These are phyloP conservation scores for Channa striata DNA, from an alignment of 2,797 vertebrate species.

Conservation along the genomic window DNA sequence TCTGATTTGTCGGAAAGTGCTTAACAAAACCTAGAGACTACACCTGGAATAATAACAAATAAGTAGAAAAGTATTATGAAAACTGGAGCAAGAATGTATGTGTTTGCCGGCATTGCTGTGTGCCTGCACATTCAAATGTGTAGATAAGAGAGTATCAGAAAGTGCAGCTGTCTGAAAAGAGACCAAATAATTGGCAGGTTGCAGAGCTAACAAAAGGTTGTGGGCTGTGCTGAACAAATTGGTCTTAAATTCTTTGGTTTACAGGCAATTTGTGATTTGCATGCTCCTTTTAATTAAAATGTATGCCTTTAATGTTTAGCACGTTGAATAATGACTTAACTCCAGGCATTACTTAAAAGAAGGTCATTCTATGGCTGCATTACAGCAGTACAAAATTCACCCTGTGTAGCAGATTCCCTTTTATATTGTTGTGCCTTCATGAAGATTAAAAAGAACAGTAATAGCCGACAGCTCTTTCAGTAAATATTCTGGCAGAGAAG, in stretches of 20 bases:
- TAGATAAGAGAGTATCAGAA: slow-evolving; percentile 42
- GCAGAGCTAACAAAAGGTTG: slow-evolving; percentile 43
- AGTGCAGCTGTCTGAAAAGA: slow-evolving; percentile 44
- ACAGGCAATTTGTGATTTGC: slow-evolving; percentile 46
- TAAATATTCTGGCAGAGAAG: slow-evolving; percentile 67
- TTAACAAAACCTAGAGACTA: background rate
- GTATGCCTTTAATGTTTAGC: slow-evolving; percentile 59
- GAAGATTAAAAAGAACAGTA: slow-evolving; percentile 67
- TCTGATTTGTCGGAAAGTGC: background rate
- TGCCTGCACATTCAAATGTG: slow-evolving; percentile 2
- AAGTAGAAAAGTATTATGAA: slow-evolving; percentile 12
- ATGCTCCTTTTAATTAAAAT: slow-evolving; percentile 65
- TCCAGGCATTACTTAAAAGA: slow-evolving; percentile 62
- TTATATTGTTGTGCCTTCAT: slow-evolving; percentile 64
- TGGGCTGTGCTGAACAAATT: slow-evolving; percentile 54
- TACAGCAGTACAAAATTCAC: slow-evolving; percentile 49
- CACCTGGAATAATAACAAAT: background rate
- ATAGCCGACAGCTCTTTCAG: slow-evolving; percentile 62
- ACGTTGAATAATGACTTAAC: slow-evolving; percentile 53
- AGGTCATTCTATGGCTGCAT: slow-evolving; percentile 58
- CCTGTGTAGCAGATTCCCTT: slow-evolving; percentile 56
- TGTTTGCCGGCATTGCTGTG: background rate
- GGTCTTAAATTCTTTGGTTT: slow-evolving; percentile 51
- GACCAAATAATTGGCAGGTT: slow-evolving; percentile 44
- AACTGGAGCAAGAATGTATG: slow-evolving; percentile 4